Base-by-base conservation (phyloP, 1,140 invertebrate species). In the Calliopsis andreniformis region DNA sequence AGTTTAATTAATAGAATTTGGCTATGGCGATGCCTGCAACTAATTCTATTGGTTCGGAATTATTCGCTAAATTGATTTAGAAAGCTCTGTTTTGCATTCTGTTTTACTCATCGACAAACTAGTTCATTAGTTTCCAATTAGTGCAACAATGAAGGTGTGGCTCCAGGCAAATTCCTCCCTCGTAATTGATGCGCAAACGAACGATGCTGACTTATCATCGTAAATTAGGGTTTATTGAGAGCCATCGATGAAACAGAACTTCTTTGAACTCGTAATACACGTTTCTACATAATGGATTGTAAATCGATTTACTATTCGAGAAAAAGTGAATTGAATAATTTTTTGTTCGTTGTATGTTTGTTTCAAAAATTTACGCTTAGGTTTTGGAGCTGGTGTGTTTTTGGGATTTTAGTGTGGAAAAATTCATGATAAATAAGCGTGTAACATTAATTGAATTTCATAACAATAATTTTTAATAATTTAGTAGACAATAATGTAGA, bases 81-180 rank as follows among this genome's bases (percentile, higher is more conserved):
- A 39, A 23, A 3, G 4, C 18, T 14, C 39, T 45, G n/a, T 59
- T 4, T 30, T 61, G 43, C 18, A 16, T 71, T 70, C 32, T 71
- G 20, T 51, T 10, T 8, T 10, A 20, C 14, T 16, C 14, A 25
- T 16, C 14, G n/a, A 49, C 43, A 49, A 62, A 51, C 18, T 39
- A 51, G 23, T n/a, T 12, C 23, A 62, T 71, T 62, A 43, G 16
- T 71, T 71, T 71, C 45, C 30, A 25, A 71, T n/a, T 28, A 62
- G 16, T 32, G 18, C 12, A 32, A 12, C 51, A 62, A 71, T 71
- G 49, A 71, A 39, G 43, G 16, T 18, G 10, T 10, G 8, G 10
- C 2, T 62, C 5, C 20, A 61, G 20, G 1, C 10, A 28, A 18
- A 70, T 61, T 49, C n/a, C 55, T 47, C 42, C 23, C 28, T 14